Conservation (phyloP, 2,888 invertebrate species). For the Drosophila lacicola region DNA sequence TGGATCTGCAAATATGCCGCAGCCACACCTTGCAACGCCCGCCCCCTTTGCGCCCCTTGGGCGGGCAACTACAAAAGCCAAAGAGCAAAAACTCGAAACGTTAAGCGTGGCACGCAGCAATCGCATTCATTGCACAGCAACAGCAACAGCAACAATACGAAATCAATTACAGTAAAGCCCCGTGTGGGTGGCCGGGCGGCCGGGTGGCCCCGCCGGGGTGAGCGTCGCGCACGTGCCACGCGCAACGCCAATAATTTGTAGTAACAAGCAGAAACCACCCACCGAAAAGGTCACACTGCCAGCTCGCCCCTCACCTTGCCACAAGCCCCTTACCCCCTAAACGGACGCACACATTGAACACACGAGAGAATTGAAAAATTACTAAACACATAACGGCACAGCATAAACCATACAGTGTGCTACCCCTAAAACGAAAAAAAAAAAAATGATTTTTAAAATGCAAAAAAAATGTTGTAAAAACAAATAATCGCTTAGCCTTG, state of each 20-base stretch:
- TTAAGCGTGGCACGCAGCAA: conserved; percentile 73
- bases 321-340: background rate
- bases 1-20: conserved; percentile 7
- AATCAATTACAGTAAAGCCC: conserved; percentile 74
- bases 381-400: conserved; percentile 44
- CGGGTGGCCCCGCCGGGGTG: background rate
- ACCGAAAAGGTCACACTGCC: conserved; percentile 36
- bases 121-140: conserved; percentile 69
- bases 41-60: background rate
- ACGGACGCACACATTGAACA: conserved; percentile 1
- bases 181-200: conserved; percentile 25
- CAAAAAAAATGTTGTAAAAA: background rate
- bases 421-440: conserved; percentile 9
- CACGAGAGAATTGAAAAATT: conserved; percentile 55
- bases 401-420: conserved; percentile 12
- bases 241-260: conserved; percentile 76
- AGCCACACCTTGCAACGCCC: background rate
- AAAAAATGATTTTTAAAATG: conserved; percentile 35
- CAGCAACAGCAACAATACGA: conserved; percentile 56
- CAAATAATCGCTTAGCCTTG: background rate
- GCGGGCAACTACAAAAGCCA: conserved; percentile 59
- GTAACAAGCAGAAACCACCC: conserved; percentile 72
- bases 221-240: conserved; percentile 67
- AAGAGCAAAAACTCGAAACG: conserved; percentile 60
- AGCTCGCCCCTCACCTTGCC: background rate